These are phyloP conservation scores for Leptothorax acervorum DNA, from an alignment of 2,888 invertebrate species.

Conservation along the genomic window DNA sequence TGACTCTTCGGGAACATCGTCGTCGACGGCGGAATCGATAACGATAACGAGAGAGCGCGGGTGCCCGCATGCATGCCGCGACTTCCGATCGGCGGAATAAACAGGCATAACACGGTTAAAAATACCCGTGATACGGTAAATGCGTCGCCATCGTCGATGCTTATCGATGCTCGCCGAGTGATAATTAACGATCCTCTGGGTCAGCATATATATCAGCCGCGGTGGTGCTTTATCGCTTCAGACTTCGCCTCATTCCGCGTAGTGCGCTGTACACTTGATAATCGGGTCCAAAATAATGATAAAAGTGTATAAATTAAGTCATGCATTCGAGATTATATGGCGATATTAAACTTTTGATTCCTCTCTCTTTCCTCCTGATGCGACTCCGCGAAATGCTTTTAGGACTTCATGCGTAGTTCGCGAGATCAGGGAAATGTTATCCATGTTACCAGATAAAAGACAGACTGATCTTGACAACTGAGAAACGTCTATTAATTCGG, in stretches of 20 bases:
- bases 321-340: background rate
- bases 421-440: background rate
- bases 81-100: conserved; percentile 53
- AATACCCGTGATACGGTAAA: conserved; percentile 44
- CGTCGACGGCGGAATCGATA: conserved; percentile 45
- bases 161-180: conserved; percentile 56
- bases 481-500: too few relatives aligned
- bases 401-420: background rate
- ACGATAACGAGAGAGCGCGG: conserved; percentile 41
- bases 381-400: background rate
- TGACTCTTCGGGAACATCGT: conserved; percentile 3
- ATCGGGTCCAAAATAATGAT: conserved; percentile 3
- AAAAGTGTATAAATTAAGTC: background rate
- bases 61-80: conserved; percentile 42
- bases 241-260: conserved; percentile 37
- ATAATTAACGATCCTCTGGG: conserved; percentile 63
- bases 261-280: background rate
- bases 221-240: conserved; percentile 53
- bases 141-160: conserved; percentile 42
- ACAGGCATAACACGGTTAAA: conserved; percentile 41
- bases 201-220: conserved; percentile 47
- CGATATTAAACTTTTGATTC: background rate
- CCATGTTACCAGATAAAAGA: background rate
- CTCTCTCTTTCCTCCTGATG: background rate
- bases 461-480: too few relatives aligned